Evolutionary conservation across 2,888 invertebrate species (phyloP).

Genomic region (Lasius fuliginosus): DNA sequence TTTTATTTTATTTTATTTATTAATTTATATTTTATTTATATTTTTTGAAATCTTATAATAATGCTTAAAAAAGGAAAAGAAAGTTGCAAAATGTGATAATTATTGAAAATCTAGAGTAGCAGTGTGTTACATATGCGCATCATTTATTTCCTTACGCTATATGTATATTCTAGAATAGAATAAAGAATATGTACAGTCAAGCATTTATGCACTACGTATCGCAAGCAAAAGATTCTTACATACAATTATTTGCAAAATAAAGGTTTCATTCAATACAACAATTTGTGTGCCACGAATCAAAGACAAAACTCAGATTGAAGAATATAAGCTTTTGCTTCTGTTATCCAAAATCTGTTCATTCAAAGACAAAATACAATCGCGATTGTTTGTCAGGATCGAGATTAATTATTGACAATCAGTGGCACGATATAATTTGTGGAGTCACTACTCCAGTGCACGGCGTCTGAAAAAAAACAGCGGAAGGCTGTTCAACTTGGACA

Average conservation of each 20-base stretch:
- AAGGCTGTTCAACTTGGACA: constrained; percentile 11
- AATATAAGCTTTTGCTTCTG: background rate
- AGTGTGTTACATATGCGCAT: too few species aligned
- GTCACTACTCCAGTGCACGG: background rate
- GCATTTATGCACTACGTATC: too few species aligned
- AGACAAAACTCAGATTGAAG: too few species aligned
- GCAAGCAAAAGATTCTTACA: background rate
- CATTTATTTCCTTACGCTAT: too few species aligned
- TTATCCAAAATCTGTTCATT: background rate
- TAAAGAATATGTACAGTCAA: background rate
- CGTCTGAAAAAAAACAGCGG: constrained; percentile 24
- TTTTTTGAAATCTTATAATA: background rate
- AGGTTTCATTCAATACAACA: too few species aligned
- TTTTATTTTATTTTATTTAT: background rate
- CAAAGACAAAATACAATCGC: background rate
- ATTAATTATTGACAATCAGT: background rate
- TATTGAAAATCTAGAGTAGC: too few species aligned
- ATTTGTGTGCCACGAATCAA: too few species aligned
- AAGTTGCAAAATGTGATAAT: too few species aligned
- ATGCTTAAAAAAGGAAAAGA: background rate
- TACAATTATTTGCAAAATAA: background rate
- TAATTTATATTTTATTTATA: background rate
- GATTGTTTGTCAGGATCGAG: background rate
- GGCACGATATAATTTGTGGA: background rate
- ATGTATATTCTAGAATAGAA: too few species aligned